Percentiles rank a stretch among this genome's conserved stretches.
phyloP scores from a whole-genome alignment of 1,140 invertebrate genomes.

The Drosophila hydei region DNA sequence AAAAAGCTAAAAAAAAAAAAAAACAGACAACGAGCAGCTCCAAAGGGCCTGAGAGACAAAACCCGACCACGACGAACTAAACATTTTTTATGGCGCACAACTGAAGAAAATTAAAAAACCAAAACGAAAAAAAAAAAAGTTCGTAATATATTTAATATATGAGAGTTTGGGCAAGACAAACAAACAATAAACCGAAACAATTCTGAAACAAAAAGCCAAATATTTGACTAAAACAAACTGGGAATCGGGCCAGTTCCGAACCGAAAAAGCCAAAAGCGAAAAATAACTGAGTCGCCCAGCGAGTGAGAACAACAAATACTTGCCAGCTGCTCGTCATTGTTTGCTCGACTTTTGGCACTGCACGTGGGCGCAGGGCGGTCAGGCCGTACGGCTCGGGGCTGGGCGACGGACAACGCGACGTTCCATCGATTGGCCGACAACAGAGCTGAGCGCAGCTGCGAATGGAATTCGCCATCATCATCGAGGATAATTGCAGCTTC shows the following conservation, averaged over 20 bases:
- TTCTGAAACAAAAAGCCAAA: conserved; percentile 60
- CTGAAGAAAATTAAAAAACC: conserved; percentile 58
- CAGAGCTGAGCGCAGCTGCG: conserved; percentile 32
- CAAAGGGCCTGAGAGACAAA: conserved; percentile 33
- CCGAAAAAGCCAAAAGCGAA: conserved; percentile 3
- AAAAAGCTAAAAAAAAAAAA: conserved; percentile 4
- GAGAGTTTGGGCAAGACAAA: conserved; percentile 1
- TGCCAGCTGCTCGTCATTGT: conserved; percentile 72
- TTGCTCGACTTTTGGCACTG: conserved; percentile 53
- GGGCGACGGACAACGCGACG: neutral
- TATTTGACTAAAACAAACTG: conserved; percentile 60
- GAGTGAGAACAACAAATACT: conserved; percentile 72
- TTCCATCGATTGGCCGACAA: conserved; percentile 21
- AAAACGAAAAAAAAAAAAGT: conserved; percentile 23
- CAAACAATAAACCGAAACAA: conserved; percentile 50
- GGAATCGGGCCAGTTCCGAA: conserved; percentile 19
- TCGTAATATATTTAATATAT: conserved; percentile 46
- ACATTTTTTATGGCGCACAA: conserved; percentile 57
- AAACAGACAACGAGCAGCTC: conserved; percentile 12
- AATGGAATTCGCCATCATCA: conserved; percentile 70
- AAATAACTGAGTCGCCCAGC: conserved; percentile 47
- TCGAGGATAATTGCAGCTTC: conserved; percentile 64
- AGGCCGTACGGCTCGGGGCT: neutral
- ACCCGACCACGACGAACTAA: conserved; percentile 4
- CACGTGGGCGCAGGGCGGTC: conserved; percentile 35